Evolutionary conservation across 2,113 vertebrate species (phyloP).

Genomic region (Scartelaos histophorus): DNA sequence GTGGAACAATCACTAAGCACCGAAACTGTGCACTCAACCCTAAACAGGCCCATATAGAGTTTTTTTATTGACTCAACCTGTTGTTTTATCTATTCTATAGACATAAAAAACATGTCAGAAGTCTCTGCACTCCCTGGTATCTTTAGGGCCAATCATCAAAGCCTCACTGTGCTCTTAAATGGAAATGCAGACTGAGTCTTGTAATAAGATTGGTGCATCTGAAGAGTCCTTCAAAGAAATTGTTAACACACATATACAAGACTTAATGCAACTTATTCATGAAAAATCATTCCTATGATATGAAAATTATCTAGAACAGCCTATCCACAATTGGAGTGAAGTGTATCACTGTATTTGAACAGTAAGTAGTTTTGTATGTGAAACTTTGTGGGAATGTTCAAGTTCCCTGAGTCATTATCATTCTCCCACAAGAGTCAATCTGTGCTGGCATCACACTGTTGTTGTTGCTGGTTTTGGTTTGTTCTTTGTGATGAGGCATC

Average conservation of each 20-base stretch:
- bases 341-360: neutral
- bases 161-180: conserved; percentile 63
- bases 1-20: neutral
- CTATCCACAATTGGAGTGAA: neutral
- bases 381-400: conserved; percentile 13
- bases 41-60: neutral
- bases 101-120: conserved; percentile 35
- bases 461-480: conserved; percentile 15
- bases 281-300: neutral
- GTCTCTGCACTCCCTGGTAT: conserved; percentile 31
- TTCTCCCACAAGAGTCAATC: conserved; percentile 20
- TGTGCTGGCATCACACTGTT: neutral
- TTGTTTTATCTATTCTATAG: neutral
- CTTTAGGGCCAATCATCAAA: conserved; percentile 45
- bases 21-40: conserved; percentile 2
- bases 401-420: conserved; percentile 27
- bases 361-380: neutral
- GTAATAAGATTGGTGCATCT: conserved; percentile 51
- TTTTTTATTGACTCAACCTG: neutral
- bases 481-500: conserved; percentile 23
- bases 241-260: neutral
- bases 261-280: neutral
- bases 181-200: conserved; percentile 64
- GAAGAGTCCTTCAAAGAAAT: conserved; percentile 27
- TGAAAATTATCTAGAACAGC: neutral